A percentile compares a stretch with the other conserved stretches of the same genome.
Evolutionary conservation across 2,797 vertebrate species (phyloP).

Genomic region (Artibeus lituratus): DNA sequence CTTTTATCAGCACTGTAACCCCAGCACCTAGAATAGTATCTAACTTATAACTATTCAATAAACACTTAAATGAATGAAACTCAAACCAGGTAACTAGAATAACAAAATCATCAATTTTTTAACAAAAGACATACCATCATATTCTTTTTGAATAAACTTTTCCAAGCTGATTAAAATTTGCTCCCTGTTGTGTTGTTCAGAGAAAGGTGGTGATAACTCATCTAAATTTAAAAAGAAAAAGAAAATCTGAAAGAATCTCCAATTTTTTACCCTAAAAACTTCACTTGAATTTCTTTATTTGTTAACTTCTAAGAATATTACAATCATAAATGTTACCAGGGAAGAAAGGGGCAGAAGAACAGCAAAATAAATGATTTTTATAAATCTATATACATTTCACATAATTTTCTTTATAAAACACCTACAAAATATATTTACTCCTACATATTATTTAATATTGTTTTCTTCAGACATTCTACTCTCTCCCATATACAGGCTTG

Average conservation of each 20-base stretch:
- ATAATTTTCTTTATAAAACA: not conserved
- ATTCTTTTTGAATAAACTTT: conserved; percentile 97
- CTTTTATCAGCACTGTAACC: conserved; percentile 18
- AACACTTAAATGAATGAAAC: conserved; percentile 42
- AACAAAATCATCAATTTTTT: conserved; percentile 38
- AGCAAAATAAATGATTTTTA: not conserved
- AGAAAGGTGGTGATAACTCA: conserved; percentile 90
- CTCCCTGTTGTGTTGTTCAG: conserved; percentile 96
- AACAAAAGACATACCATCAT: conserved; percentile 88
- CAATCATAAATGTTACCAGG: not conserved
- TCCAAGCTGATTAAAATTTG: conserved; percentile 95
- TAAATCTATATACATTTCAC: conserved; percentile 1
- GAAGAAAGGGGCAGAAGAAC: not conserved
- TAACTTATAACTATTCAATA: conserved; percentile 34
- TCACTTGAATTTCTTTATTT: conserved; percentile 28
- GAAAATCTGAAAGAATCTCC: conserved; percentile 49
- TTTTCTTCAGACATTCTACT: conserved; percentile 19
- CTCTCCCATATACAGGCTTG: not conserved
- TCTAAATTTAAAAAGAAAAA: conserved; percentile 81
- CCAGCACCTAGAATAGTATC: not conserved
- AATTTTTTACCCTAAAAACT: conserved; percentile 39
- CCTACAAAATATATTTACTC: not conserved
- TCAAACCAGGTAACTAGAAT: conserved; percentile 11
- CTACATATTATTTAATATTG: conserved; percentile 23
- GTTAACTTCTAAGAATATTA: conserved; percentile 21